Percentiles rank a stretch among this genome's conserved stretches.
phyloP scores from a whole-genome alignment of 2,888 invertebrate genomes.

The Archips crataeganus region DNA sequence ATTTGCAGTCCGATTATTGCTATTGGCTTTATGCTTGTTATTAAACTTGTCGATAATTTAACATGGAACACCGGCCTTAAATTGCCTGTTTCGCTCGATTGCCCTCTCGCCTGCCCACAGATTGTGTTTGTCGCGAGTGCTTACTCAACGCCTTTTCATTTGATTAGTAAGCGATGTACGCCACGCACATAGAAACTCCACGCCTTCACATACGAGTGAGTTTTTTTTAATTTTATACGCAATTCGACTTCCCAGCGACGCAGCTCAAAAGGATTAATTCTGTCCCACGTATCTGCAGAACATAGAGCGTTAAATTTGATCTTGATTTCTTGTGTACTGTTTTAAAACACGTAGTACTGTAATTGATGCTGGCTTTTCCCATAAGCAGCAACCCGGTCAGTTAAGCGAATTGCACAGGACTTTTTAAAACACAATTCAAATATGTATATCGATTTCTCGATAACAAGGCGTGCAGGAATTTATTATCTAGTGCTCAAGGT shows the following conservation, averaged over 20 bases:
- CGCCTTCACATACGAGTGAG: slow-evolving; percentile 71
- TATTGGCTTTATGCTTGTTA: slow-evolving; percentile 78
- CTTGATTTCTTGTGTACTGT: slow-evolving; percentile 25
- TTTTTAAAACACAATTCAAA: slow-evolving; percentile 28
- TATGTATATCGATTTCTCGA: slow-evolving; percentile 33
- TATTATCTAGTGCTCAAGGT: slow-evolving; percentile 34
- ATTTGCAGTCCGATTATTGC: slow-evolving; percentile 77
- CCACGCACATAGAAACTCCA: slow-evolving; percentile 62
- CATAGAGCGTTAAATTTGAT: slow-evolving; percentile 23
- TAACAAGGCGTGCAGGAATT: slow-evolving; percentile 21
- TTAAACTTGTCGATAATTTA: slow-evolving; percentile 83
- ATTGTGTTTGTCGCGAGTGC: slow-evolving; percentile 70
- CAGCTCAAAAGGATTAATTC: slow-evolving; percentile 6
- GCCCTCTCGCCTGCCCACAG: slow-evolving; percentile 69
- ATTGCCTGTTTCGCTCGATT: slow-evolving; percentile 78
- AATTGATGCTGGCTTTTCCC: slow-evolving; percentile 16
- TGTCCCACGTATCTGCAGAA: neutral
- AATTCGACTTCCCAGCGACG: neutral
- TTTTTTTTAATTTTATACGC: slow-evolving; percentile 47
- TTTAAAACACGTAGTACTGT: slow-evolving; percentile 15
- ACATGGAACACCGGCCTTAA: slow-evolving; percentile 79
- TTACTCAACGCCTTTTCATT: slow-evolving; percentile 68
- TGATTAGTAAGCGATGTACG: slow-evolving; percentile 71
- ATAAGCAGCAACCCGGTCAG: slow-evolving; percentile 17
- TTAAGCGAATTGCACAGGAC: slow-evolving; percentile 8